Evolutionary conservation across 2,888 invertebrate species (phyloP).

Genomic region (Agonum fuliginosum): DNA sequence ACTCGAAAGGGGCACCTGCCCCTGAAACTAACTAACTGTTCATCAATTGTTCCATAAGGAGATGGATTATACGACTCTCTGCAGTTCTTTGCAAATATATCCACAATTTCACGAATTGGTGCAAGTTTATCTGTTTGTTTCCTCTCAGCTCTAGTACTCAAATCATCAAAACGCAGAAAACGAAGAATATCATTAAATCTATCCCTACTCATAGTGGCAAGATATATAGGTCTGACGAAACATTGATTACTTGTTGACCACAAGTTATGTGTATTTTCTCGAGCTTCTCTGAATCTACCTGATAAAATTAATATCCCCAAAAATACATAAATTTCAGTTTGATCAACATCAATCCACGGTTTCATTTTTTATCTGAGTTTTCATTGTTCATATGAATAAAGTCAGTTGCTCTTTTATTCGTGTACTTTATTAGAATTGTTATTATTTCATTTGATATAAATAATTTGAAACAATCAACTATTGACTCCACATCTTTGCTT

Average conservation of each 20-base stretch:
- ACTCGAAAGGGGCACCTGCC: too few relatives aligned
- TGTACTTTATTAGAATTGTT: not conserved
- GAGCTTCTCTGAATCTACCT: conserved; percentile 12
- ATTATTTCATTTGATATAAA: conserved; percentile 31
- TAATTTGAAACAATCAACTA: conserved; percentile 29
- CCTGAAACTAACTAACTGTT: too few relatives aligned
- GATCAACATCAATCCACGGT: conserved; percentile 1
- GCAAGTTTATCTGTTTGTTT: conserved; percentile 58
- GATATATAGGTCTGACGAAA: conserved; percentile 13
- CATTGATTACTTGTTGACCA: conserved; percentile 18
- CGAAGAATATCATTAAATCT: conserved; percentile 55
- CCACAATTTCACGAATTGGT: conserved; percentile 52
- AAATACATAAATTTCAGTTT: conserved; percentile 6
- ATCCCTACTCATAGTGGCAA: conserved; percentile 56
- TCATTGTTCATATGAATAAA: conserved; percentile 2
- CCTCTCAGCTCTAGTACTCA: conserved; percentile 53
- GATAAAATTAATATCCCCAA: conserved; percentile 9
- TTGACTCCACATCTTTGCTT: not conserved
- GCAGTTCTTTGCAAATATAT: conserved; percentile 30
- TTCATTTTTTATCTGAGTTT: not conserved
- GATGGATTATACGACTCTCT: conserved; percentile 26
- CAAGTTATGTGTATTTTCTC: conserved; percentile 11
- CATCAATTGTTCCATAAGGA: conserved; percentile 17
- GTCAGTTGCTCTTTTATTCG: conserved; percentile 17
- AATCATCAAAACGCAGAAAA: conserved; percentile 59